phyloP scores from a whole-genome alignment of 1,140 invertebrate species.

The Schlechtendalia chinensis region DNA sequence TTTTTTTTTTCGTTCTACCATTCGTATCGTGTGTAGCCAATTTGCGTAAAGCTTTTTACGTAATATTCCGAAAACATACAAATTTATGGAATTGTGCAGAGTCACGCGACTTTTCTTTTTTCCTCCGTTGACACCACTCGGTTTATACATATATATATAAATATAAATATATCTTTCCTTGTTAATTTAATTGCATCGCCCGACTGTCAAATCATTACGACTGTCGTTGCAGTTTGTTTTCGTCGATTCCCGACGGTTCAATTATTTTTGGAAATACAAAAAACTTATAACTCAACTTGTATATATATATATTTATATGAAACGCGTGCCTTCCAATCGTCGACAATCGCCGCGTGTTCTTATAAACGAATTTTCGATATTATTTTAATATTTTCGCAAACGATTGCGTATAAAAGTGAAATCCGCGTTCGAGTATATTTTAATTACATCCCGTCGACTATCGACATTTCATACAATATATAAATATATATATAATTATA shows the following conservation, averaged over 20 bases:
- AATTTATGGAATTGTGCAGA: neutral
- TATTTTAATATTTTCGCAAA: too few relatives aligned
- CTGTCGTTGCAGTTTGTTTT: neutral
- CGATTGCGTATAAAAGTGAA: too few relatives aligned
- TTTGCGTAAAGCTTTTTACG: constrained; percentile 14
- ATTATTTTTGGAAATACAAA: neutral
- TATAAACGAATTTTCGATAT: too few relatives aligned
- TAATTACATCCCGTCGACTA: too few relatives aligned
- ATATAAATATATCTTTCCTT: too few relatives aligned
- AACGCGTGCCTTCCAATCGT: too few relatives aligned
- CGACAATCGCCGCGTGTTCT: too few relatives aligned
- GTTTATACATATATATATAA: neutral
- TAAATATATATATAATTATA: too few relatives aligned
- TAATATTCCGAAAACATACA: constrained; percentile 1
- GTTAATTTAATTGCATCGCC: constrained; percentile 23
- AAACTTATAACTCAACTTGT: too few relatives aligned
- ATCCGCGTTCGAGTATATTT: too few relatives aligned
- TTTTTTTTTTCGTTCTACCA: neutral
- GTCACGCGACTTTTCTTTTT: constrained; percentile 17
- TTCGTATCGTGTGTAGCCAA: constrained; percentile 4
- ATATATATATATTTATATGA: too few relatives aligned
- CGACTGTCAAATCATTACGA: constrained; percentile 16
- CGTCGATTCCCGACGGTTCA: constrained; percentile 2
- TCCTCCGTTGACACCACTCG: neutral
- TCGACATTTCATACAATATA: too few relatives aligned